These are phyloP conservation scores for Exocentrus adspersus DNA, from an alignment of 2,888 invertebrate genomes.

Conservation along the genomic window DNA sequence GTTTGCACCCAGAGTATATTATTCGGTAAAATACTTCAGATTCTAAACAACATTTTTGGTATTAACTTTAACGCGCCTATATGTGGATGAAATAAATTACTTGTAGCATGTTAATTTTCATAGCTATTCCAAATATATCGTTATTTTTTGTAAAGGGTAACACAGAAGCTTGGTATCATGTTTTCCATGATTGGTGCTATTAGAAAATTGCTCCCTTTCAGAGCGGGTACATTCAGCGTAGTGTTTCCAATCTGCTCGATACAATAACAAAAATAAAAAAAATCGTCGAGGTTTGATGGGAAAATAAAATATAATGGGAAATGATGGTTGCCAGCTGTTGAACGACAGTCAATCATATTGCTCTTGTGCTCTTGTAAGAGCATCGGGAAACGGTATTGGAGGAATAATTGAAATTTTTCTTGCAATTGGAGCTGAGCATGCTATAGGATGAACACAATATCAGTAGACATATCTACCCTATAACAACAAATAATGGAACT, in stretches of 20 bases:
- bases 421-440: neutral
- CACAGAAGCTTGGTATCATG: no score
- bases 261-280: slow-evolving; percentile 1
- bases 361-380: neutral
- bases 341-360: neutral
- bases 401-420: neutral
- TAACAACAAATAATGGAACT: neutral
- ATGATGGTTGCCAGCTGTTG: neutral
- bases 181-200: no score
- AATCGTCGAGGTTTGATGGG: neutral
- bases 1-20: no score
- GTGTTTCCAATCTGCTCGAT: neutral
- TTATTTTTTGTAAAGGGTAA: no score
- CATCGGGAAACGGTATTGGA: neutral
- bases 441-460: neutral
- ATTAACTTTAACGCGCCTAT: no score
- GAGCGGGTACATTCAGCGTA: neutral
- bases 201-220: neutral
- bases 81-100: no score
- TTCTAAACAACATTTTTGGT: no score
- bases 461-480: neutral
- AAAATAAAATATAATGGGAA: neutral
- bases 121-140: no score
- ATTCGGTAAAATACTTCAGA: no score
- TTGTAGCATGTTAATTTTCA: no score